Evolutionary conservation across 1,140 invertebrate genomes (phyloP), one percentile per base, ranked within the genome.

Genomic region (Drosophila chauvacae): DNA sequence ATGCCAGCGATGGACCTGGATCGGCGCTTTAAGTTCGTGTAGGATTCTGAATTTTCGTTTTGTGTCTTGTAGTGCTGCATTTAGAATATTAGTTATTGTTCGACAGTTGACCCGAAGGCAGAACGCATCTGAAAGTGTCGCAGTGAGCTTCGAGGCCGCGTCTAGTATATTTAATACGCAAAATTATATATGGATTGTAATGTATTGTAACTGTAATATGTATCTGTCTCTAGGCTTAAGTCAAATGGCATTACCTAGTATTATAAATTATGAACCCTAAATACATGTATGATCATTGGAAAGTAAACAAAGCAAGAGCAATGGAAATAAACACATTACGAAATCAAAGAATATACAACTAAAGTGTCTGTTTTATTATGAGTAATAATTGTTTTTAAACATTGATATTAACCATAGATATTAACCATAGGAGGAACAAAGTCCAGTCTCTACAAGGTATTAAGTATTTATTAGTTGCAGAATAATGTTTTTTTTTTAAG

Each of bases 201-300:
- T 81, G 76, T 87, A 87, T 77, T 88, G 77, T 88, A 88, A 69
- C 62, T 77, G 76, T 78, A 78, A 63, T 53, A 71, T 71, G 51
- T 79, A 71, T 71, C 58, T 79, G 66, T 79, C 59, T 71, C 20
- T 88, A 88, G 80, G 53, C 59, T 50, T 87, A 87, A 88, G 84
- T 73, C 77, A 42, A 78, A 65, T 84, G 77, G 84, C 77, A 87
- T 80, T 83, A 88, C 72, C 65, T 87, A 87, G 84, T 87, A 87
- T 87, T 87, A 87, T 87, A 87, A 78, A 71, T 79, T 79, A 80
- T 73, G 63, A 87, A 77, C 68, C 69, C 66, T 68, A 72, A 74
- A 68, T 66, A 72, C 35, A 72, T 73, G 69, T 83, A 76, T 50
- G 62, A 82, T 37, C 62, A 82, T 83, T 62, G 41, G 41, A 88